These are phyloP conservation scores for Loriculus beryllinus DNA, from an alignment of 2,797 vertebrate genomes.

Conservation along the genomic window DNA sequence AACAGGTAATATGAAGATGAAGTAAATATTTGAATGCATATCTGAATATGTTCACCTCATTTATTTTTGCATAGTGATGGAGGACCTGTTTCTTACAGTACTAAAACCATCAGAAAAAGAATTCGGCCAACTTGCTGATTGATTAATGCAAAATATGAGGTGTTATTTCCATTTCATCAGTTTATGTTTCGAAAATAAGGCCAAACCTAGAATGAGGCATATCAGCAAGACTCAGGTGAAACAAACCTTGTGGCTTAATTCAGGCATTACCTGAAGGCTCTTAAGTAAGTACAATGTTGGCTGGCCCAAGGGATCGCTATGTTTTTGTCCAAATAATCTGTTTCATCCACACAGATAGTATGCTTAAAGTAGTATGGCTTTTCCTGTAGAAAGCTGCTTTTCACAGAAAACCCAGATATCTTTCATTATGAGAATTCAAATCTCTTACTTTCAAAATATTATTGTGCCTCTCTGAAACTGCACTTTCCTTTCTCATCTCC, in stretches of 20 bases:
- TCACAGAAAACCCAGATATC: not conserved
- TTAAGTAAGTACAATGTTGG: not conserved
- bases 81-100: not conserved
- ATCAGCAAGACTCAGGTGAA: not conserved
- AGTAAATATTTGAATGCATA: not conserved
- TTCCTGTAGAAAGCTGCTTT: not conserved
- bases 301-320: not conserved
- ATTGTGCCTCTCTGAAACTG: not conserved
- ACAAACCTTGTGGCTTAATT: not conserved
- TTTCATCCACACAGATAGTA: not conserved
- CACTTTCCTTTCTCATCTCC: not conserved
- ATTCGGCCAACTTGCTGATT: rapidly evolving
- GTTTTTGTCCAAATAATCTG: not conserved
- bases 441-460: not conserved
- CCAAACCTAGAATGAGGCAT: rapidly evolving
- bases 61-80: not conserved
- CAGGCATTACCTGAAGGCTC: not conserved
- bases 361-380: not conserved
- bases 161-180: not conserved
- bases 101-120: not conserved
- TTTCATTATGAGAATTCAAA: not conserved
- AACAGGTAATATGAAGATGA: not conserved
- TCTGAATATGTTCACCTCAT: not conserved
- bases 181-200: not conserved
- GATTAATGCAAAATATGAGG: not conserved